phyloP scores from a whole-genome alignment of 2,797 vertebrate species.

The Tinamus major region DNA sequence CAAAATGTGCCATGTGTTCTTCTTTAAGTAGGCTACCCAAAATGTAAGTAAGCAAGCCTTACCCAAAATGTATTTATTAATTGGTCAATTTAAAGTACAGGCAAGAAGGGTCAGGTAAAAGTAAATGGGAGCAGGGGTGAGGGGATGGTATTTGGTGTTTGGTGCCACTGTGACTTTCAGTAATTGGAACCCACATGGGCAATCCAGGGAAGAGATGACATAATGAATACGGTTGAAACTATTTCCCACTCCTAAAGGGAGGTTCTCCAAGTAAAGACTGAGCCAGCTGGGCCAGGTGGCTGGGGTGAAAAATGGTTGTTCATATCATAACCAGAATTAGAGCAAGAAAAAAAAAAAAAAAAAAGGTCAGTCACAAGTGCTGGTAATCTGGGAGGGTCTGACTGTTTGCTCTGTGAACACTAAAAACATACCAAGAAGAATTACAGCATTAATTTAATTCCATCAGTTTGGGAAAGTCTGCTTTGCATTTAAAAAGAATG shows the following conservation, averaged over 20 bases:
- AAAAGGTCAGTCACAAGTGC: neutral
- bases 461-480: neutral
- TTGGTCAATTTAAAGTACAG: neutral
- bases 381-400: neutral
- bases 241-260: neutral
- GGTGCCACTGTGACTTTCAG: neutral
- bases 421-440: neutral
- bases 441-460: neutral
- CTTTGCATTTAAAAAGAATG: neutral
- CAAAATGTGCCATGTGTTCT: neutral
- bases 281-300: neutral
- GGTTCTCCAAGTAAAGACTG: neutral
- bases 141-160: neutral
- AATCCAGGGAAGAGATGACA: neutral
- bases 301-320: neutral
- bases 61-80: neutral
- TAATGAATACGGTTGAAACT: neutral
- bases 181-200: neutral
- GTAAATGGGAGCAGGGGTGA: neutral
- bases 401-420: rapidly evolving
- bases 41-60: neutral
- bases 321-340: neutral
- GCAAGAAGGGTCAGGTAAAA: neutral
- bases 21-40: neutral
- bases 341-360: neutral